Conservation (phyloP, 2,888 invertebrate species). For the Geotrupes spiniger region DNA sequence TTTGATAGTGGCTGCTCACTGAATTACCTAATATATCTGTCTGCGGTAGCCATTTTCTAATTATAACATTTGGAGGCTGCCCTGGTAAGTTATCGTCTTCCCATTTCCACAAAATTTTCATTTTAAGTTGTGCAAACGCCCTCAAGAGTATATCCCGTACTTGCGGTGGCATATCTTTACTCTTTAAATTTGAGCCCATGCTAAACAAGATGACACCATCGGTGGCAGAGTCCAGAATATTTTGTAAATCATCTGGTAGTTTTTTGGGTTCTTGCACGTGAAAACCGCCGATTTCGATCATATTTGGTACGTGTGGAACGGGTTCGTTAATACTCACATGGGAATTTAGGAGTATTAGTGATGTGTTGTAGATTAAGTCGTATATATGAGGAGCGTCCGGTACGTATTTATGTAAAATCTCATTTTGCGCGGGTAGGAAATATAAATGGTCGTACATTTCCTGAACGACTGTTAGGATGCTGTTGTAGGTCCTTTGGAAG, state of each 20-base stretch:
- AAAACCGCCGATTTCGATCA: constrained; percentile 58
- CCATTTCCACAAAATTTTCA: constrained; percentile 54
- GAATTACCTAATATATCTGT: constrained; percentile 34
- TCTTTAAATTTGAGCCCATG: constrained; percentile 59
- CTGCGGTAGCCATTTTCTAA: constrained; percentile 50
- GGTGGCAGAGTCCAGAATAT: constrained; percentile 52
- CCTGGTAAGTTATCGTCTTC: too few relatives aligned
- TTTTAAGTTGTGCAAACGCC: constrained; percentile 58
- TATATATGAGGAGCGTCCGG: constrained; percentile 33
- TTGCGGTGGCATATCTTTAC: constrained; percentile 54
- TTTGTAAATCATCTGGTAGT: constrained; percentile 50
- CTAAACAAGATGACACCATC: constrained; percentile 59
- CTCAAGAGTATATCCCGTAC: constrained; percentile 55
- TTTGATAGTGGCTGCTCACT: too few relatives aligned
- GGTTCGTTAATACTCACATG: constrained; percentile 54
- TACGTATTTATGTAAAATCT: constrained; percentile 34
- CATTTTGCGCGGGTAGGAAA: constrained; percentile 30
- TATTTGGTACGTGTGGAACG: constrained; percentile 54
- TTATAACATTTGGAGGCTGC: constrained; percentile 48
- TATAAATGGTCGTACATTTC: constrained; percentile 33
- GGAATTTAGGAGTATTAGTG: constrained; percentile 38
- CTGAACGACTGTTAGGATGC: constrained; percentile 43
- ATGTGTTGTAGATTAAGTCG: constrained; percentile 34
- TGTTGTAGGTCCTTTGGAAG: constrained; percentile 54
- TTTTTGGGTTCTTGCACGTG: constrained; percentile 43